These are phyloP conservation scores for Liasis olivaceus DNA, from an alignment of 2,797 vertebrate genomes.

Conservation along the genomic window DNA sequence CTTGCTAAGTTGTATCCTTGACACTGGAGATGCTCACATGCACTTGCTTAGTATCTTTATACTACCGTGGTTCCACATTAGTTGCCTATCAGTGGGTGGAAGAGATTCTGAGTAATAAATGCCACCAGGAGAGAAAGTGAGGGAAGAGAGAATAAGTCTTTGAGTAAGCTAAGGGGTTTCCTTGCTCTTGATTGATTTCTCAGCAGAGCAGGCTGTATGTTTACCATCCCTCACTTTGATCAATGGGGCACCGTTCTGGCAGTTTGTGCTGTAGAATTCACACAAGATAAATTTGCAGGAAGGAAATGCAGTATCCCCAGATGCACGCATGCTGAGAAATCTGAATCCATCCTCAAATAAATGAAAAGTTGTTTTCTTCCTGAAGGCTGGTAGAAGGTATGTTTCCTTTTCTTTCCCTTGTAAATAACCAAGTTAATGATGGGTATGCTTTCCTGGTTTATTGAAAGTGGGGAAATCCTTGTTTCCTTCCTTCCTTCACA, in stretches of 20 bases:
- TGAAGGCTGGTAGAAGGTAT: not conserved
- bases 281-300: not conserved
- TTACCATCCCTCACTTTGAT: slow-evolving; percentile 1
- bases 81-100: not conserved
- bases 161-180: not conserved
- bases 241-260: not conserved
- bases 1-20: not conserved
- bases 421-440: not conserved
- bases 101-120: not conserved
- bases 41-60: no score
- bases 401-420: not conserved
- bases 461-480: not conserved
- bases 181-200: slow-evolving; percentile 7
- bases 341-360: not conserved
- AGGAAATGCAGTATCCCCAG: not conserved
- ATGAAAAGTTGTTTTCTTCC: not conserved
- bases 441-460: not conserved
- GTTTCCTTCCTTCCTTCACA: not conserved
- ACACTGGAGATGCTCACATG: no score
- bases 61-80: not conserved
- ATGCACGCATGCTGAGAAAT: not conserved
- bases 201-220: not conserved
- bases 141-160: not conserved
- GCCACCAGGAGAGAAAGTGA: not conserved
- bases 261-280: not conserved